Conservation (phyloP, 2,113 vertebrate genomes). For the Suricata suricatta region DNA sequence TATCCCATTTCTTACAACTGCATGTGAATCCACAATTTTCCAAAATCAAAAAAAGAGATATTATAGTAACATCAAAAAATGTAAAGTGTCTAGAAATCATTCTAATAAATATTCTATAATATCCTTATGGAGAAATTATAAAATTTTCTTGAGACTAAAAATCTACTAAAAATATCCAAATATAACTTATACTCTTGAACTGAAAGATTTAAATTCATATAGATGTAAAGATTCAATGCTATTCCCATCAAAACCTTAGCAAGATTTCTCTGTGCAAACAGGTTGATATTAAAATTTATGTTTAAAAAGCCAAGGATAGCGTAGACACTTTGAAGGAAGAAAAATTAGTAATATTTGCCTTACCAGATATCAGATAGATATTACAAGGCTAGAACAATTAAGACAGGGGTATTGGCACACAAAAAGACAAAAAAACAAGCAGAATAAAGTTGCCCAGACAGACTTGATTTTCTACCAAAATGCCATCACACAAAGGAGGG, state of each 20-base stretch:
- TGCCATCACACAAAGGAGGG: background rate
- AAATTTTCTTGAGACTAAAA: constrained; percentile 7
- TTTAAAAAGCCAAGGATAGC: background rate
- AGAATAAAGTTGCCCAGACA: background rate
- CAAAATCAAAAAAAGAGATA: background rate
- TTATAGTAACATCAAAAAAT: background rate
- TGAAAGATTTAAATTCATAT: constrained; percentile 8
- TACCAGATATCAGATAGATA: background rate
- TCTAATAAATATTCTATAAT: background rate
- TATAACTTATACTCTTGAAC: background rate
- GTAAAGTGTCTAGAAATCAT: background rate
- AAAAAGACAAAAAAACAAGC: background rate
- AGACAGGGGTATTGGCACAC: background rate
- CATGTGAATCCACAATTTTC: background rate
- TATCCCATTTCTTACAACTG: background rate
- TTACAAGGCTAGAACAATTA: background rate
- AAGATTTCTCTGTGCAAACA: background rate
- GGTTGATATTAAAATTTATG: background rate
- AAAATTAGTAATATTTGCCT: background rate
- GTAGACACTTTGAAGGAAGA: background rate
- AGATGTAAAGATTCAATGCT: background rate
- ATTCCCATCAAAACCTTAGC: background rate
- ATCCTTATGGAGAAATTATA: background rate
- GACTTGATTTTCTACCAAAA: background rate
- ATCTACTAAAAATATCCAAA: background rate